Conservation (phyloP, 2,888 invertebrate genomes). For the Drosophila atripex region DNA sequence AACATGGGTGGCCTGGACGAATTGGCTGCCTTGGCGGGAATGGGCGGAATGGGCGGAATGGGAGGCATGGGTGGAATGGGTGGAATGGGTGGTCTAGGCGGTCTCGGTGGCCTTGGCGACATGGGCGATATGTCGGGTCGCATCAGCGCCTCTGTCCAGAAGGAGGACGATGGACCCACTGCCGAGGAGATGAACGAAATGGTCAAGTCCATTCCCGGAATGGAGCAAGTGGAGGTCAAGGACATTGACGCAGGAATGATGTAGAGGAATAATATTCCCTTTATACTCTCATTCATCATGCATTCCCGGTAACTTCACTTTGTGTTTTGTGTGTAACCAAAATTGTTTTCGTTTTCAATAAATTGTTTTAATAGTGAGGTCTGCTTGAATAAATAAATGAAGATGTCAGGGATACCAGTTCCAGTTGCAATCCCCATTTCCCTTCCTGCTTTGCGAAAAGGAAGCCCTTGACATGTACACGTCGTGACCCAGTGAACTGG, state of each 20-base stretch:
- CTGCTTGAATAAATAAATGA: slow-evolving; percentile 33
- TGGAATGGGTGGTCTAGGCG: slow-evolving; percentile 18
- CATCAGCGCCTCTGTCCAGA: neutral
- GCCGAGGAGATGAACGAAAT: slow-evolving; percentile 57
- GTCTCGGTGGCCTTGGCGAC: slow-evolving; percentile 1
- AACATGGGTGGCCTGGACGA: slow-evolving; percentile 59
- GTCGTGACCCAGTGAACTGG: slow-evolving; percentile 68
- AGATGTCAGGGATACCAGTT: slow-evolving; percentile 44
- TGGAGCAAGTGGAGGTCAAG: slow-evolving; percentile 65
- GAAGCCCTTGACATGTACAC: slow-evolving; percentile 50
- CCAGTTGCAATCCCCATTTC: neutral
- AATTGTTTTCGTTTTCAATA: slow-evolving; percentile 1
- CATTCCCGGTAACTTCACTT: neutral
- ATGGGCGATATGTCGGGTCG: slow-evolving; percentile 33
- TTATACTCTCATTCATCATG: neutral
- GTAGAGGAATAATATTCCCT: neutral
- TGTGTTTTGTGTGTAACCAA: neutral
- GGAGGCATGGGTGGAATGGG: slow-evolving; percentile 29
- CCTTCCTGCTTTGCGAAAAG: neutral
- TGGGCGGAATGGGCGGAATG: slow-evolving; percentile 15
- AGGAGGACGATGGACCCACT: neutral
- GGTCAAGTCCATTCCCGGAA: slow-evolving; percentile 61
- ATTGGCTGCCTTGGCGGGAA: slow-evolving; percentile 39
- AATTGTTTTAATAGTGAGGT: slow-evolving; percentile 6
- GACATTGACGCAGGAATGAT: slow-evolving; percentile 43